Percentiles rank a stretch among this genome's conserved stretches.
phyloP scores from a whole-genome alignment of 2,113 vertebrate species.

The Oryzias javanicus region DNA sequence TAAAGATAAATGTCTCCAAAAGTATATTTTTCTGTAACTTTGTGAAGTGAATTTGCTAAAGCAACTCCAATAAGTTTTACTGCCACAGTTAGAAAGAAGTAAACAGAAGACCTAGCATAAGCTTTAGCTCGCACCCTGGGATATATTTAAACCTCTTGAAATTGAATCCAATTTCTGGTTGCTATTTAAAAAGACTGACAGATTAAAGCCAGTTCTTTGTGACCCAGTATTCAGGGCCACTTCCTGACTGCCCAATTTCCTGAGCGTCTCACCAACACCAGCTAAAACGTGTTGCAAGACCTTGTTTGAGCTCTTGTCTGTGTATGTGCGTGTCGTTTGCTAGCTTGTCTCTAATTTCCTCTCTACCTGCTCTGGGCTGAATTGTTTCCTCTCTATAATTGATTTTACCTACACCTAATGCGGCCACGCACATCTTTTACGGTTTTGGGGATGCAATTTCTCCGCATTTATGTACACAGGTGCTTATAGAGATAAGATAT shows the following conservation, averaged over 20 bases:
- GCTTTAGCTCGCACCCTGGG: constrained; percentile 1
- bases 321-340: constrained; percentile 9
- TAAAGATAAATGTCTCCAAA: too few relatives aligned
- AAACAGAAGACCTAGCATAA: not conserved
- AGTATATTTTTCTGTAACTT: too few relatives aligned
- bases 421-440: constrained; percentile 9
- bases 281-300: constrained; percentile 17
- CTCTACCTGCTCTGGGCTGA: constrained; percentile 50
- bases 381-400: constrained; percentile 67
- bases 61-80: too few relatives aligned
- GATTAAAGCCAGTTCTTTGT: constrained; percentile 22
- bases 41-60: too few relatives aligned
- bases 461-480: constrained; percentile 3
- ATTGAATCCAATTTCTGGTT: constrained; percentile 39
- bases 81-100: not conserved
- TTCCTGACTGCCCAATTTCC: constrained; percentile 65
- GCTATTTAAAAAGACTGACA: constrained; percentile 45
- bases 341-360: constrained; percentile 65
- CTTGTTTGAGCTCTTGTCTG: not conserved
- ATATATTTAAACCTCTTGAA: constrained; percentile 12
- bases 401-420: constrained; percentile 51
- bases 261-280: constrained; percentile 29
- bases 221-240: constrained; percentile 38
- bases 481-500: constrained; percentile 27
- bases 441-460: not conserved